phyloP scores from a whole-genome alignment of 2,888 invertebrate species.

The Sabellastarte sp. region DNA sequence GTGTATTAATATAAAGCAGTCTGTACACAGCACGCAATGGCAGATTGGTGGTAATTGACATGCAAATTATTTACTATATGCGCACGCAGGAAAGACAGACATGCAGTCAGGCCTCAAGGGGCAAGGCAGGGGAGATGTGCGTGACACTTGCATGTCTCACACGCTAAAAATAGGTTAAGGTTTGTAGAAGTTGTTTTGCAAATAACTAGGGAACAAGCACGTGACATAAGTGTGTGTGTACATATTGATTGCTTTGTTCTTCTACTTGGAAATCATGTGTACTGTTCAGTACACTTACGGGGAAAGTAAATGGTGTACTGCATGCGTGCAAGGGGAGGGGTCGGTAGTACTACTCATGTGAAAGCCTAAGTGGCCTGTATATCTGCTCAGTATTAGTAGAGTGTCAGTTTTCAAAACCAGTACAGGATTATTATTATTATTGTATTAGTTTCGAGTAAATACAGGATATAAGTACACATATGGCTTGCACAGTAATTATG shows the following conservation, averaged over 20 bases:
- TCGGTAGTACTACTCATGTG: neutral
- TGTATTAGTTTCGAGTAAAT: no score
- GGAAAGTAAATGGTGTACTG: neutral
- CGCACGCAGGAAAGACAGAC: neutral
- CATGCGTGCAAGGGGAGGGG: neutral
- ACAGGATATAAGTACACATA: no score
- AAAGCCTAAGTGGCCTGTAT: neutral
- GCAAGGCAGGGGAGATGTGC: neutral
- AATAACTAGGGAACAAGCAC: neutral
- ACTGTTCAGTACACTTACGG: neutral
- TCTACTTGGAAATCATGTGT: neutral
- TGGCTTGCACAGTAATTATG: no score
- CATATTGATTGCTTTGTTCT: neutral
- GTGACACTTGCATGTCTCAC: neutral
- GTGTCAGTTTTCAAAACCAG: no score
- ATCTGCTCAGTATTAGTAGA: neutral
- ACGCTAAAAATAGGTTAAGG: neutral
- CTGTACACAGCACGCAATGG: neutral
- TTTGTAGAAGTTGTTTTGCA: neutral
- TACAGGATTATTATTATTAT: no score
- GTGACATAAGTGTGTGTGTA: no score
- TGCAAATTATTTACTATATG: neutral
- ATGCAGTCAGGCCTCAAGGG: neutral
- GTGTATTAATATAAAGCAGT: no score
- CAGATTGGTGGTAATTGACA: neutral